A percentile compares a stretch with the other conserved stretches of the same genome.
Evolutionary conservation across 1,140 invertebrate species (phyloP).

Genomic region (Sminthurides bifidus): DNA sequence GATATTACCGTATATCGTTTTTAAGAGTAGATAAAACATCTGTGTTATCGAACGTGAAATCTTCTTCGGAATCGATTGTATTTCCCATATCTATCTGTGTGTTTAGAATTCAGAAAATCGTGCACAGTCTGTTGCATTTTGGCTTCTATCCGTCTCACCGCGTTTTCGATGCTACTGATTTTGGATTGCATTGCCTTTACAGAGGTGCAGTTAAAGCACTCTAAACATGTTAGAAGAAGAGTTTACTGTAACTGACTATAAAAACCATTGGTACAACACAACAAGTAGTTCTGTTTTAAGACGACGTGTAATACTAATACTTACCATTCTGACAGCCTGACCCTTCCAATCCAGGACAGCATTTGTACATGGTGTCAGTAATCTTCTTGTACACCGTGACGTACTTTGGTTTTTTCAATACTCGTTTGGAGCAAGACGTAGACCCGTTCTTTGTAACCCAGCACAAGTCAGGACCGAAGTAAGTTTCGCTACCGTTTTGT

Average conservation of each 20-base stretch:
- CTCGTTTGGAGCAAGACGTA: constrained; percentile 16
- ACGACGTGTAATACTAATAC: background rate
- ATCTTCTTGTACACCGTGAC: constrained; percentile 19
- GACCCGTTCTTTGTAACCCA: constrained; percentile 21
- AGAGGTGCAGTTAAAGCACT: constrained; percentile 28
- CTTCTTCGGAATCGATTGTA: background rate
- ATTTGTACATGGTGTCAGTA: constrained; percentile 21
- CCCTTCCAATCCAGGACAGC: constrained; percentile 21
- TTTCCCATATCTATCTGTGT: background rate
- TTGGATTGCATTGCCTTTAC: no score
- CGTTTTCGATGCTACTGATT: constrained; percentile 1
- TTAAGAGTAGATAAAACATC: background rate
- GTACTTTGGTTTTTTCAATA: constrained; percentile 16
- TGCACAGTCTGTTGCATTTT: background rate
- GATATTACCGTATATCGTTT: no score
- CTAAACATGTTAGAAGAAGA: background rate
- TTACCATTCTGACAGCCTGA: constrained; percentile 12
- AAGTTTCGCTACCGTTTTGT: constrained; percentile 19
- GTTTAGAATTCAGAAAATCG: background rate
- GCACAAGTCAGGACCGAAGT: constrained; percentile 22
- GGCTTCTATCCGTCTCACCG: constrained; percentile 1
- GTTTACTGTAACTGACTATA: background rate
- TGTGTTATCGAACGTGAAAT: background rate
- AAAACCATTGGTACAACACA: background rate
- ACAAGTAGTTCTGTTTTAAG: background rate